Base-by-base conservation (phyloP, 2,888 invertebrate genomes). In the Drosophila prostipennis region DNA sequence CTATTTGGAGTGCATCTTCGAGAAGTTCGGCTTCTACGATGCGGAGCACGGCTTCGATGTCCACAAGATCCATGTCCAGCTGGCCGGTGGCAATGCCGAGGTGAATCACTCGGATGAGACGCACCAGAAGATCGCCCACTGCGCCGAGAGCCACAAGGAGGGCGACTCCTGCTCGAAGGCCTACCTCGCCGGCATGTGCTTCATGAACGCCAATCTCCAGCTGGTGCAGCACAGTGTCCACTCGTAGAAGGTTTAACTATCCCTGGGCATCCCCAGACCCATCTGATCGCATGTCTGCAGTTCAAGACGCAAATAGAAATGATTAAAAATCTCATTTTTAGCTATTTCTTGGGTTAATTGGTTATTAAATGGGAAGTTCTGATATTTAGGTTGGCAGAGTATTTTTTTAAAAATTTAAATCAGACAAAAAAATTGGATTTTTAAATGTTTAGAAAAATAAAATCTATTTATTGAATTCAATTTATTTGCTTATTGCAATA, bases 1-100 rank as follows among this genome's bases (percentile, higher is more conserved):
- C 77, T 92, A 91, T 45, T 63, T 92, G 70, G 89, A 90, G 64
- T 92, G 92, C 52, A 65, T 92, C 23, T 89, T 92, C 34, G 89
- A 89, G 72, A 79, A 91, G 43, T 91, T 92, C 63, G 91, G 90
- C 0, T 72, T 92, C 29, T 92, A 90, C 55, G 89, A 91, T 40
- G 82, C 80, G 0, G 74, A 69, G 3, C 71, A 82, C 1, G 92
- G 92, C 6, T 92, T 90, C 73, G 85, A 90, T 76, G 88, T 91
- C 6, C 87, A 91, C 51, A 87, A 91, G 77, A 71, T 92, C 0
- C 90, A 91, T 4, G 76, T 85, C 7, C 92, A 92, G 74, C 74
- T 92, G 51, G 86, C 76, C 3, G 90, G 89, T 13, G 79, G 77
- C 23, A 55, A 69, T 0, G 56, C 57, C 0, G 58, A 78, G 1